These are phyloP conservation scores for Anoplius nigerrimus DNA, from an alignment of 2,888 invertebrate species.

Conservation along the genomic window DNA sequence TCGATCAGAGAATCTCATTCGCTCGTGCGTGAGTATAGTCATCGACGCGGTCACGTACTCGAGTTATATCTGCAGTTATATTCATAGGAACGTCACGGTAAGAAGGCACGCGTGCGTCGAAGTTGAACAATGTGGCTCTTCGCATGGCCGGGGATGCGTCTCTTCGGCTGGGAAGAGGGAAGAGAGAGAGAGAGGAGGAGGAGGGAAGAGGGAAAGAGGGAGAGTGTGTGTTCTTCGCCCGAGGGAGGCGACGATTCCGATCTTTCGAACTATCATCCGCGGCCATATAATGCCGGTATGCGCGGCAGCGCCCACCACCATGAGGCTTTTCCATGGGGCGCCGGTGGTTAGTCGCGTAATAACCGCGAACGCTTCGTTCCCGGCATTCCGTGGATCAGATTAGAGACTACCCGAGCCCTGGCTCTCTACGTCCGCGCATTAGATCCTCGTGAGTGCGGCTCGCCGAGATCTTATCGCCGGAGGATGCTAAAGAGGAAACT, in stretches of 20 bases:
- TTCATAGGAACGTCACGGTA: no score
- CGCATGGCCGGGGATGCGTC: no score
- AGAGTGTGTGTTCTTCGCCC: background rate
- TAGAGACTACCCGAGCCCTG: constrained; percentile 48
- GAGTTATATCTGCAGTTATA: no score
- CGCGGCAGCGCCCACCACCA: no score
- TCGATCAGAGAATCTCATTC: no score
- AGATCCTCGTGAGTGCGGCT: constrained; percentile 52
- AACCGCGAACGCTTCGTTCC: constrained; percentile 62
- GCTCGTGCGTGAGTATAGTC: no score
- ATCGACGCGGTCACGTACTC: no score
- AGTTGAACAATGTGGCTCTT: no score
- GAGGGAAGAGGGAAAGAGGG: background rate
- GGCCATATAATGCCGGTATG: constrained; percentile 39
- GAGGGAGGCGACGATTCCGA: constrained; percentile 61
- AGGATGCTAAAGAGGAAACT: constrained; percentile 50
- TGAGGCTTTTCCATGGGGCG: constrained; percentile 26
- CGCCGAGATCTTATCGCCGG: constrained; percentile 51
- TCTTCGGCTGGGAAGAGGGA: background rate
- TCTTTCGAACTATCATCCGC: constrained; percentile 61
- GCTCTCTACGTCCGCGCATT: constrained; percentile 55
- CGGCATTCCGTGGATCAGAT: constrained; percentile 63
- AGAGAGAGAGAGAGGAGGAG: background rate
- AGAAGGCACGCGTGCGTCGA: no score
- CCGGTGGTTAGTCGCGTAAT: constrained; percentile 54